These are phyloP conservation scores for Oscheius myriophilus DNA, from an alignment of 2,888 invertebrate species.

Conservation along the genomic window DNA sequence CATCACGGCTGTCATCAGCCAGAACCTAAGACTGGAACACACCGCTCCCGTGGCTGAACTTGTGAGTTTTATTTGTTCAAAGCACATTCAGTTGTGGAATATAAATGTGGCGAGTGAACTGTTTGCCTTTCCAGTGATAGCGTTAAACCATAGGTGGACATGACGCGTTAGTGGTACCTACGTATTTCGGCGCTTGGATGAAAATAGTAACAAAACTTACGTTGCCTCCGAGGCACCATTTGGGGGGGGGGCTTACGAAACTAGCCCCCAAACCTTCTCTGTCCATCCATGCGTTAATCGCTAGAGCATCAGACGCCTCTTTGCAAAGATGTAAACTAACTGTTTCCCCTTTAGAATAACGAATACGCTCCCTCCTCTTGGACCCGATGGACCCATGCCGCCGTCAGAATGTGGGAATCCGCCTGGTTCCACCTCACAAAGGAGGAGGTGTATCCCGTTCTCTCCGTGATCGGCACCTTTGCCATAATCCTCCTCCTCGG, in stretches of 20 bases:
- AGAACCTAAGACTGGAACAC: conserved; percentile 44
- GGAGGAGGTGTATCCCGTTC: conserved; percentile 66
- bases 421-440: conserved; percentile 65
- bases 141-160: too few relatives aligned
- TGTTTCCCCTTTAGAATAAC: conserved; percentile 40
- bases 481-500: conserved; percentile 43
- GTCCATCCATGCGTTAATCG: too few relatives aligned
- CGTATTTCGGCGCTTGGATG: too few relatives aligned
- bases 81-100: too few relatives aligned
- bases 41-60: conserved; percentile 30
- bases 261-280: too few relatives aligned
- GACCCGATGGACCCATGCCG: conserved; percentile 51
- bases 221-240: too few relatives aligned
- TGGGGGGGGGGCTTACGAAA: too few relatives aligned
- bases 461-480: conserved; percentile 62
- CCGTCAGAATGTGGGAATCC: conserved; percentile 58
- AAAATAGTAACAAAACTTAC: too few relatives aligned
- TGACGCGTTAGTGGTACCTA: too few relatives aligned
- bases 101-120: too few relatives aligned
- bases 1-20: conserved; percentile 47
- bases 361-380: conserved; percentile 62
- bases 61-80: conserved; percentile 4
- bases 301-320: too few relatives aligned
- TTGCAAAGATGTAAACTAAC: neutral
- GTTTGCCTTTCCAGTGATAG: too few relatives aligned